Evolutionary conservation across 2,888 invertebrate species (phyloP).

Genomic region (Archaeoteleia sp.): DNA sequence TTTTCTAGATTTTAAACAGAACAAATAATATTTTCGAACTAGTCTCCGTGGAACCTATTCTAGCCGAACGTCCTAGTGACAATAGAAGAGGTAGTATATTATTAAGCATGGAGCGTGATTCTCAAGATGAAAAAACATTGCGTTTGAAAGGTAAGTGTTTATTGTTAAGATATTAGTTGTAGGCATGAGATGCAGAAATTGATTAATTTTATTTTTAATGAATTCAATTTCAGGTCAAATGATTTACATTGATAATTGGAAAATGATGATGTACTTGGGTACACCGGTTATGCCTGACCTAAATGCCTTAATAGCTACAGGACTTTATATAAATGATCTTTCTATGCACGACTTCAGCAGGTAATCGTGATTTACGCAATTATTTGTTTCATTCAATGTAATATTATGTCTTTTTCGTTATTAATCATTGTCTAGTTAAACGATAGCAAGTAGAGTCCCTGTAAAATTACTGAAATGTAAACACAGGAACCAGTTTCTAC

Average conservation of each 20-base stretch:
- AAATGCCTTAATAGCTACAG: slow-evolving; percentile 92
- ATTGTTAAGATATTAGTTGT: slow-evolving; percentile 5
- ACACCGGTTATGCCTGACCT: slow-evolving; percentile 97
- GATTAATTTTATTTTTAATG: slow-evolving; percentile 1
- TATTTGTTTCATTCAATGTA: too few relatives aligned
- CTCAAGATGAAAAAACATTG: slow-evolving; percentile 79
- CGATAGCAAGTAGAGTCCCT: too few relatives aligned
- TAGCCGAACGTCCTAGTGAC: slow-evolving; percentile 79
- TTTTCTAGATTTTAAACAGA: slow-evolving; percentile 88
- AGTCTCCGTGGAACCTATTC: slow-evolving; percentile 90
- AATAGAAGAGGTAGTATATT: slow-evolving; percentile 77
- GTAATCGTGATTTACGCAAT: too few relatives aligned
- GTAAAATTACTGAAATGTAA: too few relatives aligned
- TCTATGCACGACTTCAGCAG: slow-evolving; percentile 99
- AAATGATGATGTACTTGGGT: slow-evolving; percentile 96
- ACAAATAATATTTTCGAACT: slow-evolving; percentile 98
- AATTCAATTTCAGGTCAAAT: slow-evolving; percentile 86
- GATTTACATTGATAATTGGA: slow-evolving; percentile 99
- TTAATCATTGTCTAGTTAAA: too few relatives aligned
- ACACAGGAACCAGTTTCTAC: too few relatives aligned
- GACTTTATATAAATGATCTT: slow-evolving; percentile 97
- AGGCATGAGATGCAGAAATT: not conserved
- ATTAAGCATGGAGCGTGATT: slow-evolving; percentile 81
- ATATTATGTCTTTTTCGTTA: too few relatives aligned
- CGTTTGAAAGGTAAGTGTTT: slow-evolving; percentile 65